A percentile compares a stretch with the other conserved stretches of the same genome.
Evolutionary conservation across 2,888 invertebrate species (phyloP).

Genomic region (Aleiodes testaceus): DNA sequence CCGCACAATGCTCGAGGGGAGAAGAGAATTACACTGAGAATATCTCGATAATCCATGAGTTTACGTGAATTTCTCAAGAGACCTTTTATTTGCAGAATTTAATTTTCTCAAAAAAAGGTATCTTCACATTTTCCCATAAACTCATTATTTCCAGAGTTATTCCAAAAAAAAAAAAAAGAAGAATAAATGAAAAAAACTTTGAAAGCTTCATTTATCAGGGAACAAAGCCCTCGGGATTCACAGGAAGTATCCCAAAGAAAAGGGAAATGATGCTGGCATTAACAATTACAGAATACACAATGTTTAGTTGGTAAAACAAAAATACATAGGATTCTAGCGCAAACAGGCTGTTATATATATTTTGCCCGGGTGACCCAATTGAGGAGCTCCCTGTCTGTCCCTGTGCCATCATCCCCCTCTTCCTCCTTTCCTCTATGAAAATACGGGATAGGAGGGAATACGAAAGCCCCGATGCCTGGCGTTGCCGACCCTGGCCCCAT

Average conservation of each 20-base stretch:
- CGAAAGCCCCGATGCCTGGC: slow-evolving; percentile 31
- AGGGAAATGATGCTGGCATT: not conserved
- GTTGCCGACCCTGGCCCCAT: slow-evolving; percentile 56
- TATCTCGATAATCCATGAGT: not conserved
- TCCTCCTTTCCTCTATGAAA: slow-evolving; percentile 20
- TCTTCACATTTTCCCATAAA: no score
- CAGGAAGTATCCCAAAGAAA: not conserved
- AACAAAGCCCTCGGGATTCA: no score
- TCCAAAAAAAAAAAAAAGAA: no score
- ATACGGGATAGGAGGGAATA: slow-evolving; percentile 42
- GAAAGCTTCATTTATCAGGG: no score
- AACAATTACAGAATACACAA: slow-evolving; percentile 5
- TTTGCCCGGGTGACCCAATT: slow-evolving; percentile 58
- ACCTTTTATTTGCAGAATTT: no score
- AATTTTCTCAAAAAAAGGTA: no score
- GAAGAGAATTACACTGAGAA: not conserved
- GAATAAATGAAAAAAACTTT: no score
- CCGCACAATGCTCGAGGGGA: not conserved
- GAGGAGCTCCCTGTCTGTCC: slow-evolving; percentile 38
- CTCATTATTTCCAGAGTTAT: no score
- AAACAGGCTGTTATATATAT: slow-evolving; percentile 28
- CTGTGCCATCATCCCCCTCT: slow-evolving; percentile 25
- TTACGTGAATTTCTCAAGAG: no score
- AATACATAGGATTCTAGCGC: slow-evolving; percentile 35
- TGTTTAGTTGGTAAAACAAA: slow-evolving; percentile 25